Conservation (phyloP, 1,140 invertebrate genomes). For the Brachionus angularis region DNA sequence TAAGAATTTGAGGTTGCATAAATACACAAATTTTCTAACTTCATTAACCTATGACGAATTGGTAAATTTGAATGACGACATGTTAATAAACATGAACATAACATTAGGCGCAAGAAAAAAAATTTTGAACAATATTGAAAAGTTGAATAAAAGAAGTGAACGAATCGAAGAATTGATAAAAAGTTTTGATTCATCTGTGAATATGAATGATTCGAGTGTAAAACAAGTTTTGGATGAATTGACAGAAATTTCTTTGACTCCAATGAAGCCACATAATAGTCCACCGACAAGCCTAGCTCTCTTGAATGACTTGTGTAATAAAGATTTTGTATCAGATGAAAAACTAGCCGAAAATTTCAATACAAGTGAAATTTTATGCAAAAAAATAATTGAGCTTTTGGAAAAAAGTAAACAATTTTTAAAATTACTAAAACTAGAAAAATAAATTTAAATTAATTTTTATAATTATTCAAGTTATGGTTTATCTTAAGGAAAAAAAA, state of each 20-base stretch:
- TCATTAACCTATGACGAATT: slow-evolving; percentile 11
- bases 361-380: neutral
- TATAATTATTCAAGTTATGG: no score
- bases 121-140: slow-evolving; percentile 13
- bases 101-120: slow-evolving; percentile 28
- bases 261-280: slow-evolving; percentile 28
- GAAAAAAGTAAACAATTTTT: slow-evolving; percentile 12
- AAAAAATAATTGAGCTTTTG: slow-evolving; percentile 13
- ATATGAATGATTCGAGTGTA: neutral
- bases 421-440: neutral
- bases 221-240: neutral
- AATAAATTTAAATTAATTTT: no score
- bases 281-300: slow-evolving; percentile 30
- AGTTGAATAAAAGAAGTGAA: slow-evolving; percentile 3
- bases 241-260: slow-evolving; percentile 2
- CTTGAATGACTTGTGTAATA: slow-evolving; percentile 27
- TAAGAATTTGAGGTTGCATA: slow-evolving; percentile 19
- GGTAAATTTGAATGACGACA: slow-evolving; percentile 34
- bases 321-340: neutral
- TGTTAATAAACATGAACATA: neutral
- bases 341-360: neutral
- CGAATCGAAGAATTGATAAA: slow-evolving; percentile 3
- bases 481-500: neutral
- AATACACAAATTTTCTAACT: slow-evolving; percentile 1
- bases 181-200: neutral